Conservation (phyloP, 2,113 vertebrate genomes). For the Saccopteryx leptura region DNA sequence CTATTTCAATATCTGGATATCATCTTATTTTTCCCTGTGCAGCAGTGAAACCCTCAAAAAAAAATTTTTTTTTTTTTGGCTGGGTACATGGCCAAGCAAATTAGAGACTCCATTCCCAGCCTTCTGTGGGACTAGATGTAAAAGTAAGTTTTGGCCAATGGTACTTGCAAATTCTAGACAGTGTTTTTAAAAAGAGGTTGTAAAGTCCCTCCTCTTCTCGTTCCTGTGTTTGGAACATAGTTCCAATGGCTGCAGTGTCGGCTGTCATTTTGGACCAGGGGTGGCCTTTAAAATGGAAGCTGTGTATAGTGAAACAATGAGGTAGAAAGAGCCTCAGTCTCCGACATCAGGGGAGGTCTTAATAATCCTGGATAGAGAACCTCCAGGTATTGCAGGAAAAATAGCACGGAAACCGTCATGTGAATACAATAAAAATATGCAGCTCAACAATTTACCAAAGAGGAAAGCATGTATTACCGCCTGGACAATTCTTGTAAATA, state of each 20-base stretch:
- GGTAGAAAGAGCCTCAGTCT: background rate
- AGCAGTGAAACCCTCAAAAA: background rate
- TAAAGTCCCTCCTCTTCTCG: background rate
- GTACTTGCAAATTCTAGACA: slow-evolving; percentile 13
- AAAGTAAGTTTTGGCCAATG: slow-evolving; percentile 31
- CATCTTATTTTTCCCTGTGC: slow-evolving; percentile 19
- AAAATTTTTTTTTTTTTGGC: background rate
- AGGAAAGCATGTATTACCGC: background rate
- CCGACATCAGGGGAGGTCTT: background rate
- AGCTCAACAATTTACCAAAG: background rate
- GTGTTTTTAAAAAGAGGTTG: background rate
- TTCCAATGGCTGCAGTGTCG: background rate
- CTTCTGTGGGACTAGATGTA: background rate
- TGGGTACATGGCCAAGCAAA: slow-evolving; percentile 40
- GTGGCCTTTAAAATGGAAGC: background rate
- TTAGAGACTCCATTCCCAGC: background rate
- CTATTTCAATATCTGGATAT: slow-evolving; percentile 23
- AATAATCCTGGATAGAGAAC: background rate
- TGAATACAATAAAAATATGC: slow-evolving; percentile 17
- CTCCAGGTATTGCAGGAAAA: background rate
- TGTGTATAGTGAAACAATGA: background rate
- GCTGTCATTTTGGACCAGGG: background rate
- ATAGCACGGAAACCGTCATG: background rate
- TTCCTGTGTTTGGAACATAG: background rate
- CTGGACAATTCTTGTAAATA: background rate